Evolutionary conservation across 2,113 vertebrate genomes (phyloP), one percentile per base, ranked within the genome.

Genomic region (Anguilla rostrata): DNA sequence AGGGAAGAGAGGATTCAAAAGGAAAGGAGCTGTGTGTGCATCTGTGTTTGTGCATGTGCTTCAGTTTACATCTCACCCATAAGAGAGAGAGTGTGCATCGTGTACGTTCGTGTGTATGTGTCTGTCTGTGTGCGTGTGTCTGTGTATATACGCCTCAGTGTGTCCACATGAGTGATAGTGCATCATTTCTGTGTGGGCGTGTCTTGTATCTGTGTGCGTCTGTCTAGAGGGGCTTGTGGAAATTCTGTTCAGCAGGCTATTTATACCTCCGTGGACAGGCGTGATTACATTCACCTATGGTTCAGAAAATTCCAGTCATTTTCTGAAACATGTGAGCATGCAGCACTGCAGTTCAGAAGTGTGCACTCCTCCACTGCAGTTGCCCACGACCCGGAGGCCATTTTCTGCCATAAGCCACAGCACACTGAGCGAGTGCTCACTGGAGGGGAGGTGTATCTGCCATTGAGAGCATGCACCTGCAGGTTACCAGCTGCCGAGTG

Each of bases 161-260:
- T 71, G 56, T 66, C 57, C 18, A 29, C 39, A 56, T 66, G 82
- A 6, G 34, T 34, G 34, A 34, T 34, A 34, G 34, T 1, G 34
- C 34, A 34, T 34, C 34, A 34, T 34, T 34, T 34, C 34, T 34
- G 34, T 34, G 34, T 34, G 34, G 34, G 34, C 34, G 34, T 34
- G 34, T 34, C 34, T 34, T 34, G 34, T 34, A 34, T 34, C 34
- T 83, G 82, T 60, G 82, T 39, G 82, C 39, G 56, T 63, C 34
- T 39, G 83, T 63, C 15, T 18, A n/a, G 18, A 14, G 53, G 39
- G 16, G 39, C 14, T 6, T 22, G 82, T 4, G 22, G 49, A 39
- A 29, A 83, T 49, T 34, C 82, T 83, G 82, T 56, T 56, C 20
- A 39, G 49, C 53, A 34, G n/a, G 82, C 60, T 66, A 66, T 66